Conservation (phyloP, 2,113 vertebrate species). For the Felis catus region F.catus_Fca126_mat1.0 CM031428.1:40250501-40251000, state of each 20-base stretch:
- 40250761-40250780: not conserved
- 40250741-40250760: not conserved
- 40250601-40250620: not conserved
- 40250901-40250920: not conserved
- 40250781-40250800: not conserved
- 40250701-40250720: not conserved
- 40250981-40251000: not conserved
- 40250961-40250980: not conserved
- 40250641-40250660: not conserved
- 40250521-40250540: not conserved
- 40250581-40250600: not conserved
- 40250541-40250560: not conserved
- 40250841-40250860: not conserved
- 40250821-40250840: too few species aligned
- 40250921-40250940: not conserved
- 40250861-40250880: not conserved
- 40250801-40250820: not conserved
- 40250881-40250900: not conserved
- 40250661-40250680: not conserved
- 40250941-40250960: not conserved
- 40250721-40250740: accelerated
- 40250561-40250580: not conserved
- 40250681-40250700: too few species aligned
- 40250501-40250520: not conserved
- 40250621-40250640: not conserved